Evolutionary conservation across 2,113 vertebrate genomes (phyloP).

Genomic region (Athene cunicularia): DNA sequence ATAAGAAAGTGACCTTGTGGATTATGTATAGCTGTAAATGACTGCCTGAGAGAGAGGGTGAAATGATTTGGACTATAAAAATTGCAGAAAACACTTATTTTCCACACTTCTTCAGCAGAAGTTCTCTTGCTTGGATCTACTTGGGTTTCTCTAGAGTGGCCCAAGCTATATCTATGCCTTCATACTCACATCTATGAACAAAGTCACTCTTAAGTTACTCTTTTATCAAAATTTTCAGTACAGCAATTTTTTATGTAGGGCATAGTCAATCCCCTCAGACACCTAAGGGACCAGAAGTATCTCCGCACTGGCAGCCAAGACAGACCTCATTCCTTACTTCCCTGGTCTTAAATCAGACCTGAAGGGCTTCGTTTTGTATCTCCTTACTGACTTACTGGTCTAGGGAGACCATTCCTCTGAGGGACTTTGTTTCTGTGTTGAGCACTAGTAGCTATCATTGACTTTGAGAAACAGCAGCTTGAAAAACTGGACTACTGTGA

Average conservation of each 20-base stretch:
- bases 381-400: not conserved
- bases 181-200: not conserved
- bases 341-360: not conserved
- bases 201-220: not conserved
- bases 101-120: not conserved
- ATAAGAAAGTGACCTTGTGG: not conserved
- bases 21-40: not conserved
- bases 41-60: not conserved
- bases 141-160: not conserved
- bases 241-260: not conserved
- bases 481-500: not conserved
- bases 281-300: not conserved
- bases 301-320: not conserved
- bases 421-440: not conserved
- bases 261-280: not conserved
- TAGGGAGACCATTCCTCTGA: not conserved
- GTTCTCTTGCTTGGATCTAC: not conserved
- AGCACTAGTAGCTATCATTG: not conserved
- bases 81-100: not conserved
- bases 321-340: not conserved
- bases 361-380: not conserved
- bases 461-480: not conserved
- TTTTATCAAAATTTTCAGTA: not conserved
- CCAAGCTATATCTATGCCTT: not conserved
- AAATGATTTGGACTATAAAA: not conserved